phyloP scores from a whole-genome alignment of 2,888 invertebrate genomes.

The Corbicula japonica region DNA sequence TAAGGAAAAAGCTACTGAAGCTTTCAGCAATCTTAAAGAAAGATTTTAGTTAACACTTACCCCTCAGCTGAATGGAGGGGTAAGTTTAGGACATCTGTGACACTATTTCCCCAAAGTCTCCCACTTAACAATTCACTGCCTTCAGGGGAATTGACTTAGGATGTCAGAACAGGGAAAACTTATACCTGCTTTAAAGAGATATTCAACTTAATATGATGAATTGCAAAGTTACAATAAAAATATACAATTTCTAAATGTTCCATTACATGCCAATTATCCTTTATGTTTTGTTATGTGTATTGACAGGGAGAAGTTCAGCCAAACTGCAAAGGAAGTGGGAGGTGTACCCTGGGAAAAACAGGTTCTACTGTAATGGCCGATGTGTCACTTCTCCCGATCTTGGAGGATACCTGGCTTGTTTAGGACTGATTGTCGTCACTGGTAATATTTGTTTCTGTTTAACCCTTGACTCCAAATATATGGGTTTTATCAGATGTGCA shows the following conservation, averaged over 20 bases:
- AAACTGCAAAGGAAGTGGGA: conserved; percentile 59
- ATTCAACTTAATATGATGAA: not conserved
- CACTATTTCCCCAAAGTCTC: no score
- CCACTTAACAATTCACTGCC: no score
- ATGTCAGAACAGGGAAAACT: not conserved
- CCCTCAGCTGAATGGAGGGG: no score
- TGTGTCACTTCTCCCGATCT: conserved; percentile 63
- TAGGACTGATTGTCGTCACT: conserved; percentile 54
- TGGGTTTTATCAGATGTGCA: not conserved
- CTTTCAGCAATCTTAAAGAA: no score
- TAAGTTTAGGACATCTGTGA: no score
- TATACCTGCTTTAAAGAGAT: not conserved
- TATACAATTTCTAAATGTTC: not conserved
- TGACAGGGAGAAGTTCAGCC: not conserved
- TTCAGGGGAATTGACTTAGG: not conserved
- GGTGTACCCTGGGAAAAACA: conserved; percentile 58
- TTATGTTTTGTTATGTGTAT: not conserved
- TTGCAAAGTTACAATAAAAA: not conserved
- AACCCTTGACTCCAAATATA: not conserved
- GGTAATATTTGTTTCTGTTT: no score
- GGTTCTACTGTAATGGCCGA: conserved; percentile 61
- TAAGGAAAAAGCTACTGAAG: no score
- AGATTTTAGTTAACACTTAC: no score
- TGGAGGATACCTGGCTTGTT: conserved; percentile 56
- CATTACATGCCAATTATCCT: not conserved